Base-by-base conservation (phyloP, 2,797 vertebrate genomes). In the Malurus leucopterus region DNA sequence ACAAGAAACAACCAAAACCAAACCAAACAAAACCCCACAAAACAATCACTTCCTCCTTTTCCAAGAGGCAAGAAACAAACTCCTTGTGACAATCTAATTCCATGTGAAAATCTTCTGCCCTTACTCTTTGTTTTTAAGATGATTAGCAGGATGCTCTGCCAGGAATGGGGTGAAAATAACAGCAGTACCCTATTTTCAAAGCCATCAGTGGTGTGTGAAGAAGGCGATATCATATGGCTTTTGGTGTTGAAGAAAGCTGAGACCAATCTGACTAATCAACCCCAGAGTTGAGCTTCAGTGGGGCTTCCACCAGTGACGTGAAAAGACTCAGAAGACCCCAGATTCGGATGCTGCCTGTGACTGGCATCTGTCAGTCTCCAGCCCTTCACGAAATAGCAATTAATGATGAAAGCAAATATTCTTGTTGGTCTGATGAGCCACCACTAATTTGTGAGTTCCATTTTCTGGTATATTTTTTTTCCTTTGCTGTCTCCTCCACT, bases 31-130 rank as follows among this genome's bases (percentile, higher is more conserved):
- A 50, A 38, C 6, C 13, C 16, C 4, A 26, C 21, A 40, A 46
- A 46, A n/a, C 4, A 24, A 49, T 30, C 11, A 40, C 8, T 58
- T 62, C 9, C 7, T 68, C 18, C 11, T 59, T 54, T 78, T 43
- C 27, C 41, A 67, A 51, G 26, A 81, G 27, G 2, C 32, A 47
- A 46, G 29, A 47, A 21, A 59, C 17, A 64, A 72, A 44, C 10
- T 6, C 5, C 6, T 8, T 26, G 21, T 41, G 6, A 24, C 5
- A 2, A 0, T 40, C 50, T 49, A 19, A 36, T 6, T 50, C 18
- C 10, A 21, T 4, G 8, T 29, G 34, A 64, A 34, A 54, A 78
- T 16, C 2, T 40, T 67, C 23, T 55, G 17, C 22, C 63, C 40
- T 67, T n/a, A 44, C 19, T 36, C 24, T 19, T 67, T 11, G 6